Evolutionary conservation across 2,797 vertebrate genomes (phyloP).

Genomic region (Peromyscus melanophrys): DNA sequence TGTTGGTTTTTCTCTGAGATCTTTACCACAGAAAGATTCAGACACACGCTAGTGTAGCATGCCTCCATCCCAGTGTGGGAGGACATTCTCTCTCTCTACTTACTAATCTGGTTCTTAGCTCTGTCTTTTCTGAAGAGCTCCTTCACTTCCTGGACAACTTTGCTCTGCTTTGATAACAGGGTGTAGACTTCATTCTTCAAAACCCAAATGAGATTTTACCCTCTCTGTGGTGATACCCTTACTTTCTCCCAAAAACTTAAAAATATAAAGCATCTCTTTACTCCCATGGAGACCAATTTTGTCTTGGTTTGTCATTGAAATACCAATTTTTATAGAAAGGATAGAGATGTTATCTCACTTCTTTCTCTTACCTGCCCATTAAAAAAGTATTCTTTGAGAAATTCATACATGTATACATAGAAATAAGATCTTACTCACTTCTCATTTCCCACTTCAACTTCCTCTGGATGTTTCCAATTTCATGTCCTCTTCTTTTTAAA

Average conservation of each 20-base stretch:
- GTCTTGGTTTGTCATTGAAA: background rate
- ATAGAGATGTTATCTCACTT: background rate
- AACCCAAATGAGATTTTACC: background rate
- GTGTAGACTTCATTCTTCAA: background rate
- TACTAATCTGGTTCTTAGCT: too few relatives aligned
- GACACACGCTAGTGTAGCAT: rapidly evolving
- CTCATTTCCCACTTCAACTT: background rate
- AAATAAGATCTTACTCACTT: background rate
- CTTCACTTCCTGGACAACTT: background rate
- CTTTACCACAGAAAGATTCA: background rate
- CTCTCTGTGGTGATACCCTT: background rate
- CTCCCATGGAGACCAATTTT: background rate
- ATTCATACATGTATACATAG: background rate
- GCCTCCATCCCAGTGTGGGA: rapidly evolving
- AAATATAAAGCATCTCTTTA: background rate
- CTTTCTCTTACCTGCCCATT: background rate
- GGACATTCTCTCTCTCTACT: background rate
- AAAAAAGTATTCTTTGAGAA: background rate
- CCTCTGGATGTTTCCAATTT: background rate
- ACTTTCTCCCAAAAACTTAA: background rate
- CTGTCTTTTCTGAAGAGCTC: background rate
- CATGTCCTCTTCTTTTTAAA: background rate
- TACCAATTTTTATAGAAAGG: background rate
- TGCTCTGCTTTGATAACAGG: background rate
- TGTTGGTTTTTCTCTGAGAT: background rate